Evolutionary conservation across 2,888 invertebrate genomes (phyloP), one percentile per base, ranked within the genome.

Genomic region (Nudaria mundana): DNA sequence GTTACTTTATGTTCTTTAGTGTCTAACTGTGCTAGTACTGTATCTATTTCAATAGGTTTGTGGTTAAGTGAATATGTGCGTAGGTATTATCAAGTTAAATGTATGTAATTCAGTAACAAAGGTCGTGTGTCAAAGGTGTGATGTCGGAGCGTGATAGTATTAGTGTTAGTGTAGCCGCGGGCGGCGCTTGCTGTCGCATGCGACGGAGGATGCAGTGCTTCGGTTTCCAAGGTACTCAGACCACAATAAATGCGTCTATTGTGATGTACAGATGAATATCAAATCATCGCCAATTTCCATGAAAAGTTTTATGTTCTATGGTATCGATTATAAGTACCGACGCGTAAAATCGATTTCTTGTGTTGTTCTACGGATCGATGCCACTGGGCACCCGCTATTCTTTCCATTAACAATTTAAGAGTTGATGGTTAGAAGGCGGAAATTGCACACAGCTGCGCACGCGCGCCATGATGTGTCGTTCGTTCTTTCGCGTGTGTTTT

Each of bases 141-240:
- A 85, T 86, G 87, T 80, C 83, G 57, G 85, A 83, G 56, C 72
- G 78, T 57, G 87, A 87, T 71, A 76, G 65, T 61, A 62, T 56
- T 61, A 85, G 83, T 76, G 64, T 78, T 46, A 79, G 75, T 58
- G 76, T 78, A 55, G 71, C 65, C 44, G 71, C 70, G 45, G 67
- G 52, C 44, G 76, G 81, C 56, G 74, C 80, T 25, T 88, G 87
- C 60, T 87, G 87, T 59, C 85, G 85, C 65, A 77, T 81, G 76
- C 86, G 87, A 52, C 64, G 85, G 29, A 85, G 76, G 58, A 87
- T 88, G 83, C 86, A 84, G 76, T 88, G 88, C 65, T 88, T 88
- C 54, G 86, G 86, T 71, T 79, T 86, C 65, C 72, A 81, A 66
- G 87, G 87, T 88, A 39, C 15, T 10, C 20, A 20, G 3, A 11